Conservation (phyloP, 2,888 invertebrate species). For the Gymnocheta viridis region DNA sequence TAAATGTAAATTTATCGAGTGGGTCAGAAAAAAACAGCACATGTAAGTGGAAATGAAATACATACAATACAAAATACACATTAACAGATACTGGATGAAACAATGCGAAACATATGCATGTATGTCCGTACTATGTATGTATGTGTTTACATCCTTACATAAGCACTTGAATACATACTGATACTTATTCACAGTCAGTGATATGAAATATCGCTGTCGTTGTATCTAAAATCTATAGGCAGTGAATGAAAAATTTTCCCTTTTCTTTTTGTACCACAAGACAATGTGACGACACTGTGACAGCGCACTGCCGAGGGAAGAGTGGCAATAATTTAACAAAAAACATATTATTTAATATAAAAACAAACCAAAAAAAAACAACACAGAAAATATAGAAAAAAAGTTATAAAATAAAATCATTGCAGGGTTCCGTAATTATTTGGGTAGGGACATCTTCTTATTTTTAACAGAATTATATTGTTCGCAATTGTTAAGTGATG, state of each 20-base stretch:
- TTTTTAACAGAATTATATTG: too few relatives aligned
- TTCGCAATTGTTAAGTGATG: too few relatives aligned
- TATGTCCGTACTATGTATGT: neutral
- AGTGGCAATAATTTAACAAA: neutral
- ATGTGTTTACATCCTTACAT: neutral
- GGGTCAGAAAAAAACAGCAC: neutral
- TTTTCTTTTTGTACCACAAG: neutral
- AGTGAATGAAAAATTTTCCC: conserved; percentile 3
- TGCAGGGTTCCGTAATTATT: too few relatives aligned
- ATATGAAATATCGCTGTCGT: neutral
- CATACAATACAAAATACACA: neutral
- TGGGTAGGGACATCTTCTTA: too few relatives aligned
- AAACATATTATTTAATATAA: too few relatives aligned
- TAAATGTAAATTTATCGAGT: conserved; percentile 23
- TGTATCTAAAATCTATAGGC: neutral
- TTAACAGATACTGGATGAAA: neutral
- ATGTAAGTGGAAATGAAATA: neutral
- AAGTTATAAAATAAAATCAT: too few relatives aligned
- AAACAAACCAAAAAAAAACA: too few relatives aligned
- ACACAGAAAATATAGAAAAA: too few relatives aligned
- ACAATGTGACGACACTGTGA: neutral
- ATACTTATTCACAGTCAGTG: neutral
- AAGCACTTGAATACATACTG: neutral
- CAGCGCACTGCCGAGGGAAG: neutral
- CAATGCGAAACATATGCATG: neutral